phyloP scores from a whole-genome alignment of 1,140 invertebrate genomes.

The Drosophila pectinifera region DNA sequence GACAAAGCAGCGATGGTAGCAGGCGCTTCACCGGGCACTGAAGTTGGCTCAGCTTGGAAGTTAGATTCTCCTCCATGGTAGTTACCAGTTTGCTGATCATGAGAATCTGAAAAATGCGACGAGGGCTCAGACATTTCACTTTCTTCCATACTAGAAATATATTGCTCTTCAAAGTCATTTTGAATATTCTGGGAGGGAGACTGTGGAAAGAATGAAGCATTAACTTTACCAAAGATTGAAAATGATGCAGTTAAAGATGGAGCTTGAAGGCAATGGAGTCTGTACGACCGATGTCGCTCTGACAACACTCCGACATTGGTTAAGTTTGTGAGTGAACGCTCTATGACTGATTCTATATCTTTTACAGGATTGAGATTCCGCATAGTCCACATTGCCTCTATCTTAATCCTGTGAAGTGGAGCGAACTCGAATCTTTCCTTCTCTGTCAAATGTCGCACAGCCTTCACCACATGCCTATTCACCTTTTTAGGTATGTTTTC shows the following conservation, averaged over 20 bases:
- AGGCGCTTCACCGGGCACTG: too few relatives aligned
- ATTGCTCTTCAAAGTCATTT: too few relatives aligned
- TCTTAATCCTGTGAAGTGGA: background rate
- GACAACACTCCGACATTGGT: background rate
- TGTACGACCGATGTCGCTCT: background rate
- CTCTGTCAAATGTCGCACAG: background rate
- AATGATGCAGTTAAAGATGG: too few relatives aligned
- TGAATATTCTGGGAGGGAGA: too few relatives aligned
- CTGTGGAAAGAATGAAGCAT: background rate
- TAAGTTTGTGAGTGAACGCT: background rate
- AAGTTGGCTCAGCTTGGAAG: too few relatives aligned
- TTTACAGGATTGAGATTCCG: background rate
- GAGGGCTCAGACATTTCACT: too few relatives aligned
- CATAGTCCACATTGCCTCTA: background rate
- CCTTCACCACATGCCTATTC: conserved; percentile 4
- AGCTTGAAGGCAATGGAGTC: background rate
- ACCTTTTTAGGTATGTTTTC: conserved; percentile 14
- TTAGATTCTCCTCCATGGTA: too few relatives aligned
- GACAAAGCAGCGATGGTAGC: too few relatives aligned
- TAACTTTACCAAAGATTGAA: background rate
- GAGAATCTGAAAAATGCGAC: too few relatives aligned
- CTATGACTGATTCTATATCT: background rate
- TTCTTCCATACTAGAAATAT: too few relatives aligned
- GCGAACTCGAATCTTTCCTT: background rate
- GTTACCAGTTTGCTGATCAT: too few relatives aligned